A percentile compares a stretch with the other conserved stretches of the same genome.
These are phyloP conservation scores for Trogon surrucura DNA, from an alignment of 2,113 vertebrate species.

Conservation along the genomic window DNA sequence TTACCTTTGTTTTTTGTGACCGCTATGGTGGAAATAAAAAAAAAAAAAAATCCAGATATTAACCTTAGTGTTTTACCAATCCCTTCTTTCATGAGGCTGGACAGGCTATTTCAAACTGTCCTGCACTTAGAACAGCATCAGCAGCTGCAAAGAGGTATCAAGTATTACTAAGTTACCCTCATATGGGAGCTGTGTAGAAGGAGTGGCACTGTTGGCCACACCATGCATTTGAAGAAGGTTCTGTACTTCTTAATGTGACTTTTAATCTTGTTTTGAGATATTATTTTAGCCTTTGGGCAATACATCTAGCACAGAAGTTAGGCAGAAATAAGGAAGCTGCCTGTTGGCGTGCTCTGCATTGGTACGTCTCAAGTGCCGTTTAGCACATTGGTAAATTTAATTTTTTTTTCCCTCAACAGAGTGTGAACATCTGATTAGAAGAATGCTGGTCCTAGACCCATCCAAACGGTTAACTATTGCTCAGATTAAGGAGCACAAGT, in stretches of 20 bases:
- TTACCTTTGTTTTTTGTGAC: not conserved
- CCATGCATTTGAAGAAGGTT: not conserved
- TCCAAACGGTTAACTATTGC: conserved; percentile 91
- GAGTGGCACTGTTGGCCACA: not conserved
- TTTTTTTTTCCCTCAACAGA: conserved; percentile 72
- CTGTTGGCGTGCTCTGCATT: not conserved
- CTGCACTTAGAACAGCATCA: not conserved
- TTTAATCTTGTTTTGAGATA: not conserved
- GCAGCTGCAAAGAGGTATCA: not conserved
- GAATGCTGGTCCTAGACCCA: conserved; percentile 96
- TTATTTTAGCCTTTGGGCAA: not conserved
- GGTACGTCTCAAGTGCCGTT: not conserved
- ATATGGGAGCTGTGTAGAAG: not conserved
- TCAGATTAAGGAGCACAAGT: conserved; percentile 98
- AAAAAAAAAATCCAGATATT: not conserved
- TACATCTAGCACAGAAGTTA: not conserved
- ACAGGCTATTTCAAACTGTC: not conserved
- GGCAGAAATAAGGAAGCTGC: not conserved
- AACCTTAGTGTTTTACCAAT: not conserved
- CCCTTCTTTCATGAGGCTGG: not conserved
- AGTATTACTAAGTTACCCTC: not conserved
- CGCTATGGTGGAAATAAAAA: not conserved
- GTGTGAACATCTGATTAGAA: conserved; percentile 96
- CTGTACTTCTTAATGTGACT: not conserved
- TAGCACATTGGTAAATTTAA: not conserved